These are phyloP conservation scores for Nasua narica DNA, from an alignment of 2,797 vertebrate genomes.

Conservation along the genomic window DNA sequence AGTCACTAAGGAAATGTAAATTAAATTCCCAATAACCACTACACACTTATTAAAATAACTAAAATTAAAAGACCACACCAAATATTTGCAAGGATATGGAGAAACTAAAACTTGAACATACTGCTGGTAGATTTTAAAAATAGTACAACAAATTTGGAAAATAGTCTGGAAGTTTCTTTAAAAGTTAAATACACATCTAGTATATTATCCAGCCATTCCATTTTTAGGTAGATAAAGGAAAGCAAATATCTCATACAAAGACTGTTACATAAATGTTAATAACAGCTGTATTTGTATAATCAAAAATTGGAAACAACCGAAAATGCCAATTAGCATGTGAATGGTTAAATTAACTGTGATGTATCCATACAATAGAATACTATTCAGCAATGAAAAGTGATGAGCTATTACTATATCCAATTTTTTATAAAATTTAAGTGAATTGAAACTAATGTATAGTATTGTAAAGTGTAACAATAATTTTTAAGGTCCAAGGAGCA, in stretches of 20 bases:
- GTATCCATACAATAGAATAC: not conserved
- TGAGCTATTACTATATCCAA: not conserved
- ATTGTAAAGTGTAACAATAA: not conserved
- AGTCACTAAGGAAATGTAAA: not conserved
- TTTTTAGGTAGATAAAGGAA: not conserved
- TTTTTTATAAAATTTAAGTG: not conserved
- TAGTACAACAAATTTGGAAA: not conserved
- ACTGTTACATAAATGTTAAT: not conserved
- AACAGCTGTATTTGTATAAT: not conserved
- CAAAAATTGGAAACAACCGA: not conserved
- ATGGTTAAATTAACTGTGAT: not conserved
- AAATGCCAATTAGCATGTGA: not conserved
- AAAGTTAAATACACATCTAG: not conserved
- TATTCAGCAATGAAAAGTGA: not conserved
- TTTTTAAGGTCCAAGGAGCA: not conserved
- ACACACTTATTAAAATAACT: not conserved
- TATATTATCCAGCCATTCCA: not conserved
- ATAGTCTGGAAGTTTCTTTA: not conserved
- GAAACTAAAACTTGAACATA: not conserved
- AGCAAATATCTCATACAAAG: not conserved
- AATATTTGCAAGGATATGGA: not conserved
- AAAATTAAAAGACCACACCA: not conserved
- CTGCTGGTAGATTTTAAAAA: not conserved
- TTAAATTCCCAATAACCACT: not conserved
- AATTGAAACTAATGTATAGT: not conserved